A percentile compares a stretch with the other conserved stretches of the same genome.
These are phyloP conservation scores for Globicephala melas DNA, from an alignment of 2,113 vertebrate genomes.

Conservation along the genomic window DNA sequence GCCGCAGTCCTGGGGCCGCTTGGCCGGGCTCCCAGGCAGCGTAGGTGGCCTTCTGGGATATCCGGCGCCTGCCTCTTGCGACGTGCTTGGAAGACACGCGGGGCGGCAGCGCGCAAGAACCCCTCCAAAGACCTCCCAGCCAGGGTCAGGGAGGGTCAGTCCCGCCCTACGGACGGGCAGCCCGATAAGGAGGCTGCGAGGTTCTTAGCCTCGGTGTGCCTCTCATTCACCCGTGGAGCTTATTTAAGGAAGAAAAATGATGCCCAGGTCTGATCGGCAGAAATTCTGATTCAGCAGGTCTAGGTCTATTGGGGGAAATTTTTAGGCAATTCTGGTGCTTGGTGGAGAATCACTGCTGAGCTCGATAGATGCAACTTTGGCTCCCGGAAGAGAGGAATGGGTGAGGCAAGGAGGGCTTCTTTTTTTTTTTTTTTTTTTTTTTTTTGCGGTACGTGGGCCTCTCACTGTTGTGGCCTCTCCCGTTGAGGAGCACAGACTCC, in stretches of 20 bases:
- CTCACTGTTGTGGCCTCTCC: too few relatives aligned
- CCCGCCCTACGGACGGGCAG: rapidly evolving
- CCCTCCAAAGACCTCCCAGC: rapidly evolving
- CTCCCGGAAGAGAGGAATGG: neutral
- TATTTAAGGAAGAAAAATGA: neutral
- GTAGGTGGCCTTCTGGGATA: rapidly evolving
- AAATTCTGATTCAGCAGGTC: neutral
- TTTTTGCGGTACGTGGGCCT: too few relatives aligned
- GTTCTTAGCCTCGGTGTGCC: neutral
- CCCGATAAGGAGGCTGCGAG: neutral
- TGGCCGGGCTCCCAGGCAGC: rapidly evolving
- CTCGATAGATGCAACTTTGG: too few relatives aligned
- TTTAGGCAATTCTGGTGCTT: neutral
- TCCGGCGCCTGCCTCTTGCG: rapidly evolving
- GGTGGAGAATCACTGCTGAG: neutral
- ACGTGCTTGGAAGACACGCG: rapidly evolving
- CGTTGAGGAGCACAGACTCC: too few relatives aligned
- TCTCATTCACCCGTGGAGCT: neutral
- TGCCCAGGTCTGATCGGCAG: neutral
- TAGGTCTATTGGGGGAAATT: neutral
- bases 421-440: too few relatives aligned
- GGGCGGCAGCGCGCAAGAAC: too few relatives aligned
- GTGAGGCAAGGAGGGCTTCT: too few relatives aligned
- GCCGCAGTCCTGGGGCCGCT: rapidly evolving
- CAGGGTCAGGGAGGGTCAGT: neutral